phyloP scores from a whole-genome alignment of 2,888 invertebrate genomes.

The Drosophila colorata region DNA sequence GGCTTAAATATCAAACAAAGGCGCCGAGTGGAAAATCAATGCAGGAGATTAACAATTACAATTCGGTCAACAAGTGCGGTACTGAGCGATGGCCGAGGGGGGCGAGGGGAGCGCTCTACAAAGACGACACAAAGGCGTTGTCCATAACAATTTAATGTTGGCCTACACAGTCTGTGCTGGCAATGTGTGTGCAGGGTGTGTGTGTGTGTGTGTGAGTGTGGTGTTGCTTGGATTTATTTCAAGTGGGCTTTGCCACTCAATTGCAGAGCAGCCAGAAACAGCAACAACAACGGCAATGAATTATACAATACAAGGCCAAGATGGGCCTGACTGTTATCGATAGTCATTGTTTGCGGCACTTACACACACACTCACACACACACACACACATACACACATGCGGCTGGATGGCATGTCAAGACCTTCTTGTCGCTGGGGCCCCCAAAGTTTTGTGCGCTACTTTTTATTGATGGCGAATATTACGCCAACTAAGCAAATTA shows the following conservation, averaged over 20 bases:
- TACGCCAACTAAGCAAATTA: slow-evolving; percentile 81
- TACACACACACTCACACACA: slow-evolving; percentile 23
- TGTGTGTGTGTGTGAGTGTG: slow-evolving; percentile 28
- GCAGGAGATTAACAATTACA: slow-evolving; percentile 73
- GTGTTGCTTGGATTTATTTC: slow-evolving; percentile 56
- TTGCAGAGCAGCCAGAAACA: slow-evolving; percentile 41
- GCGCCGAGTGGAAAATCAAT: slow-evolving; percentile 63
- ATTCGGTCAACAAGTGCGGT: slow-evolving; percentile 52
- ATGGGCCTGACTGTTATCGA: slow-evolving; percentile 55
- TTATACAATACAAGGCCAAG: slow-evolving; percentile 39
- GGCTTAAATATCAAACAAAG: slow-evolving; percentile 47
- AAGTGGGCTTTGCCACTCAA: slow-evolving; percentile 61
- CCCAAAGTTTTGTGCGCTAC: slow-evolving; percentile 34
- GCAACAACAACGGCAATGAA: slow-evolving; percentile 24
- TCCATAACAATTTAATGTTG: slow-evolving; percentile 64
- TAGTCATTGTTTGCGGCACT: slow-evolving; percentile 67
- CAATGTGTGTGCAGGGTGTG: slow-evolving; percentile 7
- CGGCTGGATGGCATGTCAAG: slow-evolving; percentile 23
- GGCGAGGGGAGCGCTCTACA: neutral
- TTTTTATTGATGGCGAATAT: slow-evolving; percentile 77
- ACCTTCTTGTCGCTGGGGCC: slow-evolving; percentile 21
- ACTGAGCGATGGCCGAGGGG: neutral
- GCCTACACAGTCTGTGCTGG: slow-evolving; percentile 19
- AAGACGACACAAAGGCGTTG: slow-evolving; percentile 28
- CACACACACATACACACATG: slow-evolving; percentile 3